phyloP scores from a whole-genome alignment of 2,113 vertebrate species.

The Lagopus leucura region DNA sequence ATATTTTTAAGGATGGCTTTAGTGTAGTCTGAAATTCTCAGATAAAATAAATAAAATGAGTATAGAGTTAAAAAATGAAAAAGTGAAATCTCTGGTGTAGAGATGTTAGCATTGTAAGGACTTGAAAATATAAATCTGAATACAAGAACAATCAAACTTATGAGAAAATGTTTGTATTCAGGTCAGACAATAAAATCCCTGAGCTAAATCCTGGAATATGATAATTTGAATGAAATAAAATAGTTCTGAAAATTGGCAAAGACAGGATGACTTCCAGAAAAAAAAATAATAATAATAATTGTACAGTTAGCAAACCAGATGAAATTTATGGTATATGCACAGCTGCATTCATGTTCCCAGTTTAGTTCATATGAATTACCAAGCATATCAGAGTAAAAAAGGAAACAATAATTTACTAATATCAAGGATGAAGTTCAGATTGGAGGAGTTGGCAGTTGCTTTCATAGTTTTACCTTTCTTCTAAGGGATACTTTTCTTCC shows the following conservation, averaged over 20 bases:
- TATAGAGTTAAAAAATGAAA: not conserved
- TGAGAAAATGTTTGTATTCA: not conserved
- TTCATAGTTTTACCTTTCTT: not conserved
- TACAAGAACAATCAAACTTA: not conserved
- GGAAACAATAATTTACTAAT: not conserved
- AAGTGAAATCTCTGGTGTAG: not conserved
- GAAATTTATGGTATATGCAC: not conserved
- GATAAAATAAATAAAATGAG: not conserved
- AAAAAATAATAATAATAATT: not conserved
- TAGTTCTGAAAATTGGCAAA: not conserved
- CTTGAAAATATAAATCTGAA: not conserved
- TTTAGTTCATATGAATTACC: not conserved
- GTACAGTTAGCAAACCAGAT: not conserved
- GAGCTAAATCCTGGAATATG: not conserved
- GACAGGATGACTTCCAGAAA: not conserved
- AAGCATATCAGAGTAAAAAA: not conserved
- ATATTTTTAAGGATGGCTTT: not conserved
- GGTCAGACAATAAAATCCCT: not conserved
- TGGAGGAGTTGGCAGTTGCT: not conserved
- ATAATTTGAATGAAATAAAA: not conserved
- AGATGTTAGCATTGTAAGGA: not conserved
- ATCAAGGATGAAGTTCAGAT: not conserved
- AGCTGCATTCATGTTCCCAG: not conserved
- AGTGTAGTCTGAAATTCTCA: not conserved
- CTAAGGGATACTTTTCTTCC: not conserved